Conservation (phyloP, 2,113 vertebrate genomes). For the Siniperca chuatsi region DNA sequence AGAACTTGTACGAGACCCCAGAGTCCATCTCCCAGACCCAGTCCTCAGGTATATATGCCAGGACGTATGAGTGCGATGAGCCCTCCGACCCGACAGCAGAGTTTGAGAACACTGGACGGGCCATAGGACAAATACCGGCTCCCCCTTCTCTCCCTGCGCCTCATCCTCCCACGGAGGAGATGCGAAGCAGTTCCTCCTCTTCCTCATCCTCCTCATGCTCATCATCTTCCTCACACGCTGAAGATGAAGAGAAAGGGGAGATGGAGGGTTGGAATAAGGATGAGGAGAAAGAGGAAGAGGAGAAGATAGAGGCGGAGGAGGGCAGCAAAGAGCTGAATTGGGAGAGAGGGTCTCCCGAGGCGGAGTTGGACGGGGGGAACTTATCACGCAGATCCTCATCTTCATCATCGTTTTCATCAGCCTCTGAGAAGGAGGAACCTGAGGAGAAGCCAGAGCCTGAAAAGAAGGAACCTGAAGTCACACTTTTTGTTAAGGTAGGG, state of each 20-base stretch:
- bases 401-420: slow-evolving; percentile 56
- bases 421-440: slow-evolving; percentile 40
- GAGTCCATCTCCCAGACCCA: slow-evolving; percentile 36
- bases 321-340: neutral
- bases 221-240: slow-evolving; percentile 44
- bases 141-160: slow-evolving; percentile 44
- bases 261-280: neutral
- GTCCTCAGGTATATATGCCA: neutral
- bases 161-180: neutral
- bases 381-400: slow-evolving; percentile 63
- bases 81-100: slow-evolving; percentile 7
- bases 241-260: slow-evolving; percentile 12
- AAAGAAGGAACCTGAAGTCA: neutral
- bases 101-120: slow-evolving; percentile 47
- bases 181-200: slow-evolving; percentile 38
- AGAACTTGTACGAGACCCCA: slow-evolving; percentile 49
- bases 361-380: neutral
- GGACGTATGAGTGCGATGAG: slow-evolving; percentile 22
- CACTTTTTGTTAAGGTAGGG: slow-evolving; percentile 67
- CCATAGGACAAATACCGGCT: neutral
- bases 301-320: neutral
- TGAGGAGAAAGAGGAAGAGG: slow-evolving; percentile 21
- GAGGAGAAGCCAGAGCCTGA: neutral
- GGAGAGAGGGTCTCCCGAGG: slow-evolving; percentile 16
- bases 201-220: slow-evolving; percentile 52